Percentiles rank a stretch among this genome's conserved stretches.
phyloP scores from a whole-genome alignment of 2,888 invertebrate genomes.

The Alloplasta piceator region DNA sequence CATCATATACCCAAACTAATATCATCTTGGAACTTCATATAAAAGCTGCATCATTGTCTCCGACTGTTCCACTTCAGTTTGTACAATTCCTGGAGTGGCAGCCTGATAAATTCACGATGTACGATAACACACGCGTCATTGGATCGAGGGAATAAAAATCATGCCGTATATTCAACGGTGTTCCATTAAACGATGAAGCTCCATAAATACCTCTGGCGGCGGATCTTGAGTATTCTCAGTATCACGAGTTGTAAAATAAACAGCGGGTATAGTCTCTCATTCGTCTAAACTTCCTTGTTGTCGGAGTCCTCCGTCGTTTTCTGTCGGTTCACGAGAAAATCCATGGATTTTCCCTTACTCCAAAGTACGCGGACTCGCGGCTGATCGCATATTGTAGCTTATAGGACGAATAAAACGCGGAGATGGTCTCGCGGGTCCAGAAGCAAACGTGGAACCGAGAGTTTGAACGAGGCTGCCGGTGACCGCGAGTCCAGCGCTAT shows the following conservation, averaged over 20 bases:
- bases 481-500: conserved; percentile 60
- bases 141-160: too few species aligned
- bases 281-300: background rate
- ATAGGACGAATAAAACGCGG: conserved; percentile 29
- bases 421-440: background rate
- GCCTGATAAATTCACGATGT: too few species aligned
- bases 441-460: conserved; percentile 1
- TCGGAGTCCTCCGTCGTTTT: background rate
- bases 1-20: too few species aligned
- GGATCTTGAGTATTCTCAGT: conserved; percentile 21
- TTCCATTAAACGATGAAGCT: conserved; percentile 11
- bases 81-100: too few species aligned
- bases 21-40: too few species aligned
- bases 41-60: too few species aligned
- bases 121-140: too few species aligned
- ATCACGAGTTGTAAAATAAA: background rate
- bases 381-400: conserved; percentile 40
- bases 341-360: background rate
- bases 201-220: conserved; percentile 5
- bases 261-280: conserved; percentile 1
- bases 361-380: background rate
- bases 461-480: conserved; percentile 49
- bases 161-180: background rate
- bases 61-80: too few species aligned
- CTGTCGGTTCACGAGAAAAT: conserved; percentile 1